Evolutionary conservation across 2,888 invertebrate genomes (phyloP).

Genomic region (Sesamia inferens): DNA sequence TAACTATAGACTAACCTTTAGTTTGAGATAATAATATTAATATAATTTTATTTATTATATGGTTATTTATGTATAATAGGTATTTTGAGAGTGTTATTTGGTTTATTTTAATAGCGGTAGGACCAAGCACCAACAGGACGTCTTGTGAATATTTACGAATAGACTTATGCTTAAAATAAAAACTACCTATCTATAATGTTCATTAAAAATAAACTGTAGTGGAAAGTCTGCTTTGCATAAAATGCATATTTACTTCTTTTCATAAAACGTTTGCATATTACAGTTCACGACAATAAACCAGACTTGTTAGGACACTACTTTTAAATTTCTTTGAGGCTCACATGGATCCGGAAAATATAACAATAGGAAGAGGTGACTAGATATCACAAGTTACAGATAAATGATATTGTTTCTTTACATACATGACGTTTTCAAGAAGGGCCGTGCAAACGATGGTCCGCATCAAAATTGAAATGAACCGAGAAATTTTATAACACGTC

Average conservation of each 20-base stretch:
- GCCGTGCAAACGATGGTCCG: conserved; percentile 27
- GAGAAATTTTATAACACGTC: conserved; percentile 21
- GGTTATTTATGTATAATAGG: conserved; percentile 1
- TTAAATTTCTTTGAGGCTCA: conserved; percentile 2
- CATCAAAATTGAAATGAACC: conserved; percentile 23
- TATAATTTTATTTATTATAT: neutral
- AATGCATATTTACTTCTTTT: conserved; percentile 69
- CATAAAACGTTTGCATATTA: conserved; percentile 51
- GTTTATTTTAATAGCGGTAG: conserved; percentile 7
- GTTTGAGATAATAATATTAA: neutral
- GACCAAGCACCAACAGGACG: conserved; percentile 28
- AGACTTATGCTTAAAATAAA: conserved; percentile 42
- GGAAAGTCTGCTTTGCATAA: conserved; percentile 75
- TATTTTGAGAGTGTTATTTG: conserved; percentile 14
- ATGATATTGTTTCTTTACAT: conserved; percentile 7
- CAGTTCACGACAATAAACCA: conserved; percentile 56
- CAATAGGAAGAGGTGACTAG: conserved; percentile 37
- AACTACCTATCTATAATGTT: conserved; percentile 42
- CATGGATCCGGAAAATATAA: neutral
- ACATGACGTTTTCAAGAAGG: conserved; percentile 10
- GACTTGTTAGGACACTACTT: conserved; percentile 58
- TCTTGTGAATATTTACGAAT: conserved; percentile 11
- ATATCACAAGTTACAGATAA: conserved; percentile 34
- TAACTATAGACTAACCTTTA: neutral
- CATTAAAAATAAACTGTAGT: conserved; percentile 67